Base-by-base conservation (phyloP, 2,113 vertebrate genomes). In the Coturnix japonica region DNA sequence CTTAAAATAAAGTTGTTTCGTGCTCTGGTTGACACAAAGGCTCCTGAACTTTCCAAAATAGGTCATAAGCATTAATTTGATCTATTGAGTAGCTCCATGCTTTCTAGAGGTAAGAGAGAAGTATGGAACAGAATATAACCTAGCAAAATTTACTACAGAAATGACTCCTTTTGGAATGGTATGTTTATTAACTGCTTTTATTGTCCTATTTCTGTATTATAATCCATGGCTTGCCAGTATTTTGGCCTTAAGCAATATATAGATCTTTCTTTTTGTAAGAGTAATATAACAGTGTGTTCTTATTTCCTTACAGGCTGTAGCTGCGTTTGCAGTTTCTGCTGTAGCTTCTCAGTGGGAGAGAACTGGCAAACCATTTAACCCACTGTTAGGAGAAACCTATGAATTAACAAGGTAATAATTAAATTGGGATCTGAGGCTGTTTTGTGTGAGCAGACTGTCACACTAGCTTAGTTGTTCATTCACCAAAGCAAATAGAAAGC, bases 291-390 rank as follows among this genome's bases (percentile, higher is more conserved):
- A 82, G 9, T 22, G 12, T 91, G 49, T 81, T 73, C 17, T 63
- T 69, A 53, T 51, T 94, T 72, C 13, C 63, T 93, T 61, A 11
- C 91, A 99, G 99, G 95, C 98, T 74, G 98, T 99, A 53, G 99
- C 99, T 83, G 99, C 99, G 22, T 99, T 99, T 75, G 99, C 99
- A 4, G 99, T 99, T 74, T 99, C 99, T 10, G 98, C 99, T 44
- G 99, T 99, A 85, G 99, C 99, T 51, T 99, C 99, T 94, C 99
- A 99, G 94, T 99, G 98, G 99, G 99, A 99, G 95, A 98, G 99
- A 97, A 99, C 99, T 93, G 99, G 99, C 97, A 99, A 99, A 94
- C 99, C 99, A 8, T 99, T 99, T 96, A 99, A 99, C 87, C 99
- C 99, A 2, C 97, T 99, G 49, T 92, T 99, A 91, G 99, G 99